phyloP scores from a whole-genome alignment of 2,797 vertebrate species.

The Halcyon badia region DNA sequence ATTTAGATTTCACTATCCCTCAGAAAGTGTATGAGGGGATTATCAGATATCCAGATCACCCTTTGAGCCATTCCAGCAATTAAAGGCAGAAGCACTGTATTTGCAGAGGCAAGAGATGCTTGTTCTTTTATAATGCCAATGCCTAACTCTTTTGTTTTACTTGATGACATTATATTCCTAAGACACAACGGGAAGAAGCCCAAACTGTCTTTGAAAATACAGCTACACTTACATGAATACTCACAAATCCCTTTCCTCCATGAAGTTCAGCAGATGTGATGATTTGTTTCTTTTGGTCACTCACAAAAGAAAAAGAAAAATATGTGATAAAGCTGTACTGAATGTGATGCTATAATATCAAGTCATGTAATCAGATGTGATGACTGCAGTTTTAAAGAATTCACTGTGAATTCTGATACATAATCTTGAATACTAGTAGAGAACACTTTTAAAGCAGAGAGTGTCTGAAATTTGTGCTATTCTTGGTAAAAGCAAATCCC shows the following conservation, averaged over 20 bases:
- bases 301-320: not conserved
- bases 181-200: not conserved
- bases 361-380: not conserved
- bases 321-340: not conserved
- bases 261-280: not conserved
- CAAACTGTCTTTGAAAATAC: conserved; percentile 18
- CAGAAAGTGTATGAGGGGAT: not conserved
- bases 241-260: conserved; percentile 19
- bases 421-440: not conserved
- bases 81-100: not conserved
- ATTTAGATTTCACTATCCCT: not conserved
- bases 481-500: not conserved
- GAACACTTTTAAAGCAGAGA: not conserved
- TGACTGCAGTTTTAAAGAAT: not conserved
- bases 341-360: not conserved
- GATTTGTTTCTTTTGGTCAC: not conserved
- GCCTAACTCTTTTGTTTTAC: not conserved
- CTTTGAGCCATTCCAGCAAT: not conserved
- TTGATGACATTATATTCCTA: not conserved
- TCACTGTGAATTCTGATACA: not conserved
- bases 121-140: not conserved
- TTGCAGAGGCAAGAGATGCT: not conserved
- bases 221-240: not conserved
- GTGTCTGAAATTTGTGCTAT: not conserved
- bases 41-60: not conserved